Percentiles rank a stretch among this genome's conserved stretches.
Conservation (phyloP, 2,113 vertebrate genomes). For the Xerus inauris region DNA sequence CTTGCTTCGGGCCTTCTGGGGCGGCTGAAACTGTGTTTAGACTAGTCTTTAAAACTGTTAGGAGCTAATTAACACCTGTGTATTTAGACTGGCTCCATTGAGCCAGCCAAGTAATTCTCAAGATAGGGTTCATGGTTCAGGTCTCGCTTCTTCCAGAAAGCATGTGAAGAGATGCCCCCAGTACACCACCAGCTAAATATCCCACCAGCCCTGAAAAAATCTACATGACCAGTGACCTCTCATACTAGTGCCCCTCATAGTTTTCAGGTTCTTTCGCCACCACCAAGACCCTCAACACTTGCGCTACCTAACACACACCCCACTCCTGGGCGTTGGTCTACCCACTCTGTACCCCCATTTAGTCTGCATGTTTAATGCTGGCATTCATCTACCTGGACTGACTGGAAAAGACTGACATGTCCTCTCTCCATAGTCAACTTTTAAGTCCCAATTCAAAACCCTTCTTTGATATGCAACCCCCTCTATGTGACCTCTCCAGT, state of each 20-base stretch:
- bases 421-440: not conserved
- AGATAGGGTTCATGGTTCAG: not conserved
- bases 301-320: not conserved
- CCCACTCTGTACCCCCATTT: not conserved
- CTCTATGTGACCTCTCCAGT: not conserved
- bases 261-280: not conserved
- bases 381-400: not conserved
- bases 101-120: not conserved
- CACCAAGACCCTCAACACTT: not conserved
- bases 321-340: not conserved
- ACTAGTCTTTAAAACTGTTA: not conserved
- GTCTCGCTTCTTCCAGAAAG: conserved; percentile 22
- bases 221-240: not conserved
- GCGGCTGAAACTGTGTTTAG: conserved; percentile 25
- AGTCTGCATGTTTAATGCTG: not conserved
- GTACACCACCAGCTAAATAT: not conserved
- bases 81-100: not conserved
- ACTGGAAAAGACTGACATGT: not conserved
- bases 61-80: conserved; percentile 9
- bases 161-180: not conserved
- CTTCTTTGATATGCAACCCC: not conserved
- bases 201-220: not conserved
- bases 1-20: not conserved
- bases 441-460: not conserved
- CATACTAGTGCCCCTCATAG: not conserved